These are phyloP conservation scores for Ibycter americanus DNA, from an alignment of 2,797 vertebrate genomes.

Conservation along the genomic window DNA sequence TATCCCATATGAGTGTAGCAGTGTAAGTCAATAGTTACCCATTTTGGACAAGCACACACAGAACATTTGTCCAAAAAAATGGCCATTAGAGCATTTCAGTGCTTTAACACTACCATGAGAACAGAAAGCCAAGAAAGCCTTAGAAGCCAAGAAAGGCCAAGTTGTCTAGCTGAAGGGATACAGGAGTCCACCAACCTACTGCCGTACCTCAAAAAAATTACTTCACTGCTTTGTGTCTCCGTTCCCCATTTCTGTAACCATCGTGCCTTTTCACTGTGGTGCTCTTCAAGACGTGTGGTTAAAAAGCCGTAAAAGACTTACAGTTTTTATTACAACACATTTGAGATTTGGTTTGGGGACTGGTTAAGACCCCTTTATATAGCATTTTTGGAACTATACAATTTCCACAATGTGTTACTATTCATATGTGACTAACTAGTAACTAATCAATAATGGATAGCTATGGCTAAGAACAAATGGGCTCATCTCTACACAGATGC, in stretches of 20 bases:
- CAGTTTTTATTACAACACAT: background rate
- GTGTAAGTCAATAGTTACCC: background rate
- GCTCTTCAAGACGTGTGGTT: background rate
- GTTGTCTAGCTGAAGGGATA: background rate
- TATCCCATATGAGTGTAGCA: background rate
- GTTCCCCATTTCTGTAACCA: background rate
- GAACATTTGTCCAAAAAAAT: background rate
- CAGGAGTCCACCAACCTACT: background rate
- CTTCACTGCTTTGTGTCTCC: background rate
- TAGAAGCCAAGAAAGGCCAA: background rate
- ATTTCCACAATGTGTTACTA: background rate
- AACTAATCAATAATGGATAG: background rate
- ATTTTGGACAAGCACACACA: background rate
- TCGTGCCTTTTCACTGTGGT: background rate
- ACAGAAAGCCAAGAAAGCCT: background rate
- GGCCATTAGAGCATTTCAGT: background rate
- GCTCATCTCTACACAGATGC: background rate
- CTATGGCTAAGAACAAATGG: background rate
- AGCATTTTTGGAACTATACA: background rate
- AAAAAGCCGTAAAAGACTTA: background rate
- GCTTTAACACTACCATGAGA: background rate
- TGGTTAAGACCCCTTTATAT: background rate
- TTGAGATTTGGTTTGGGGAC: background rate
- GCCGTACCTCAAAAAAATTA: background rate
- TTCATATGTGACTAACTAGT: background rate